A percentile compares a stretch with the other conserved stretches of the same genome.
Conservation (phyloP, 2,797 vertebrate species). For the Ceryle rudis region DNA sequence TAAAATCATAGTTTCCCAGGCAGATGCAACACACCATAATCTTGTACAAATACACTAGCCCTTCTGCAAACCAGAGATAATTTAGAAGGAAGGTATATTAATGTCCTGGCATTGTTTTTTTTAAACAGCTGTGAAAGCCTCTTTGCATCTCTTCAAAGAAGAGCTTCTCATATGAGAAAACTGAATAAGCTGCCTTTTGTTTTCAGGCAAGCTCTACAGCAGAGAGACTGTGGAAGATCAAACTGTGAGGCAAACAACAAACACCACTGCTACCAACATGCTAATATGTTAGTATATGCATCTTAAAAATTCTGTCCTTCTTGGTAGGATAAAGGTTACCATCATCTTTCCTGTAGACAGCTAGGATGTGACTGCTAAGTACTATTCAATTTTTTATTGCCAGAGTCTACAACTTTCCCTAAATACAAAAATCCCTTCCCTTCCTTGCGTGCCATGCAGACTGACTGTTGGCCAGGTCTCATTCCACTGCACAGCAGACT, state of each 20-base stretch:
- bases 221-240: neutral
- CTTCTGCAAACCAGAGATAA: slow-evolving; percentile 28
- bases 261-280: neutral
- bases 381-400: neutral
- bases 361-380: neutral
- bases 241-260: neutral
- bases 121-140: slow-evolving; percentile 33
- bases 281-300: neutral
- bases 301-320: neutral
- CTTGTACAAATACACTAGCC: neutral
- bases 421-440: neutral
- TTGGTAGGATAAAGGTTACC: neutral
- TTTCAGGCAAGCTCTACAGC: neutral
- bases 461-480: neutral
- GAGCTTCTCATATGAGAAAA: neutral
- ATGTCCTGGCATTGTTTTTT: neutral
- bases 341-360: neutral
- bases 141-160: slow-evolving; percentile 17
- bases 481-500: neutral
- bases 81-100: neutral
- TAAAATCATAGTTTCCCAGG: neutral
- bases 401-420: neutral
- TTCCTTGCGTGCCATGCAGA: neutral
- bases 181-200: slow-evolving; percentile 38
- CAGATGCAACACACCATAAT: neutral